Percentiles rank a stretch among this genome's conserved stretches.
Conservation (phyloP, 2,888 invertebrate genomes). For the Mythimna loreyi region DNA sequence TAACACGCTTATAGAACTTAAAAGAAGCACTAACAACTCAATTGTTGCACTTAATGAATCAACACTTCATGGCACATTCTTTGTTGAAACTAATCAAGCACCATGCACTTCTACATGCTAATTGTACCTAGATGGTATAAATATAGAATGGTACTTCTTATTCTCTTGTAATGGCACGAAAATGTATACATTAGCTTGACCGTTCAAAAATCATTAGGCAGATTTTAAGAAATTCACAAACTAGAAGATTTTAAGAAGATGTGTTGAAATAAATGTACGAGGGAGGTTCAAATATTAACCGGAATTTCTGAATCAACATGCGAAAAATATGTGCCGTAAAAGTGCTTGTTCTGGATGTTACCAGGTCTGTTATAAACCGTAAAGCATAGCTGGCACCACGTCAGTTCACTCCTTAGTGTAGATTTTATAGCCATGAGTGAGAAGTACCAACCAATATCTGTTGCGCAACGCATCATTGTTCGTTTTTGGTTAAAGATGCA, state of each 20-base stretch:
- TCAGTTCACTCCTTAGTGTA: too few relatives aligned
- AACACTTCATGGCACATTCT: conserved; percentile 27
- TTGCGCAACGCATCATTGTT: too few relatives aligned
- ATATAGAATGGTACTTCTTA: not conserved
- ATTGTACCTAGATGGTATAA: conserved; percentile 21
- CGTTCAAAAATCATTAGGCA: not conserved
- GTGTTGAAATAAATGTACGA: too few relatives aligned
- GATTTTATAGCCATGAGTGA: too few relatives aligned
- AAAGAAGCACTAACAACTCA: conserved; percentile 36
- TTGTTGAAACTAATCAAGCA: conserved; percentile 24
- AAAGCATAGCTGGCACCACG: too few relatives aligned
- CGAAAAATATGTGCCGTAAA: too few relatives aligned
- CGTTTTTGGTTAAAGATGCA: too few relatives aligned
- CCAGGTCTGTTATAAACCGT: too few relatives aligned
- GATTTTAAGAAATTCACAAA: not conserved
- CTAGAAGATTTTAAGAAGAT: not conserved
- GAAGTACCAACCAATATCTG: too few relatives aligned
- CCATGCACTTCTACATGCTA: conserved; percentile 42
- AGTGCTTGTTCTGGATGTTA: too few relatives aligned
- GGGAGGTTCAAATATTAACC: too few relatives aligned
- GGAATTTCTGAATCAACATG: too few relatives aligned
- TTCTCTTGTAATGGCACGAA: not conserved
- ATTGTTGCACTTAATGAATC: conserved; percentile 28
- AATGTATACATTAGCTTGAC: not conserved
- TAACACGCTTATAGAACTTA: conserved; percentile 49